phyloP scores from a whole-genome alignment of 2,797 vertebrate genomes.

The Cottoperca gobio region DNA sequence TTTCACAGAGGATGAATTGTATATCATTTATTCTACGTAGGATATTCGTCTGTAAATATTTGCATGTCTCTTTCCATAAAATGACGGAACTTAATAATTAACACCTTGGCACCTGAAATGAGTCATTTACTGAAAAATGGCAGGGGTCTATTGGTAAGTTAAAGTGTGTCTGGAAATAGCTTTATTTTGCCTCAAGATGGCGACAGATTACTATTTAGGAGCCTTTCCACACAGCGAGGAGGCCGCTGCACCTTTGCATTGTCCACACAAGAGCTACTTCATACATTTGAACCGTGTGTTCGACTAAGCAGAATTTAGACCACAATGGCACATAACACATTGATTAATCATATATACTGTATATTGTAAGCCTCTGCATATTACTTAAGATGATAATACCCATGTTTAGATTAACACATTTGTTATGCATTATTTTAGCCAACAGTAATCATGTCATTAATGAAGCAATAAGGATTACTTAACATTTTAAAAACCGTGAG shows the following conservation, averaged over 20 bases:
- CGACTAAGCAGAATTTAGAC: neutral
- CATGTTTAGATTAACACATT: neutral
- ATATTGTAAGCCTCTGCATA: neutral
- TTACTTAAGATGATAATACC: neutral
- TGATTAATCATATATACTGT: neutral
- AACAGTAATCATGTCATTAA: neutral
- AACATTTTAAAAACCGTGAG: neutral
- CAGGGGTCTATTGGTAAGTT: neutral
- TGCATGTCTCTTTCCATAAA: neutral
- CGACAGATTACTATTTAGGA: conserved; percentile 57
- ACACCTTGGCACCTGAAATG: neutral
- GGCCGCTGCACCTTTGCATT: neutral
- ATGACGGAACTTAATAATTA: neutral
- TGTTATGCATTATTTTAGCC: neutral
- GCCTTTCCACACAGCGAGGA: neutral
- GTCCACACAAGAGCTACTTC: neutral
- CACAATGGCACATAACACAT: neutral
- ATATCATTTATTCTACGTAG: neutral
- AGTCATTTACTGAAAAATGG: neutral
- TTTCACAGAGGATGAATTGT: neutral
- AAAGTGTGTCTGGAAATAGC: neutral
- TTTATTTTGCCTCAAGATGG: conserved; percentile 73
- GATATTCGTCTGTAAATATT: neutral
- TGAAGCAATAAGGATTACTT: conserved; percentile 6
- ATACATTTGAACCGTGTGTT: neutral